Base-by-base conservation (phyloP, 2,888 invertebrate species). In the Cremastinae sp. region DNA sequence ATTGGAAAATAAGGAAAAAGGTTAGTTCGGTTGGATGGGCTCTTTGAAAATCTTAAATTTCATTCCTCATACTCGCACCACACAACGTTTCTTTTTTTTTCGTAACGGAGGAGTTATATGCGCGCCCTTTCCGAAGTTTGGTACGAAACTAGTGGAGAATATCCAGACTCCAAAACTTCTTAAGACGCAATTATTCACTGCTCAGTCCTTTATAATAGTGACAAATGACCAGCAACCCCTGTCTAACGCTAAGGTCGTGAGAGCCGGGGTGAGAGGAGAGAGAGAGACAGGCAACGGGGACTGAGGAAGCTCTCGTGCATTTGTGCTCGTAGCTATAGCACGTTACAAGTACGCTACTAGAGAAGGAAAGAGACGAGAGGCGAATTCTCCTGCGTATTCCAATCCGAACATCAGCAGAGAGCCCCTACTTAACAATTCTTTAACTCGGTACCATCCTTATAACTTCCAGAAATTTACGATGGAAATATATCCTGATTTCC, bases 151-250 rank as follows among this genome's bases (percentile, higher is more conserved):
- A 51, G 59, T n/a, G 45, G 54, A 76, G 72, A 59, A 69, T 65
- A 76, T 69, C 68, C 69, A 69, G 69, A 61, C 36, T 16, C 53
- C 58, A 43, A 73, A 80, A 82, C 73, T 84, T 82, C 72, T 78
- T 81, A 86, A 85, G 85, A 84, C 68, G 80, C 82, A 84, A 86
- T 86, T 86, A 85, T 86, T 86, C 85, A 84, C 81, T 81, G 81
- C 83, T 86, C 78, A 86, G 81, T 80, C 84, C 80, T 86, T 87
- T 87, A 86, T 87, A 87, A 87, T 86, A 85, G 83, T 87, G 87
- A 87, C 83, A 85, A 86, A 87, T 80, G 85, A 81, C 81, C 81
- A 69, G 70, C 62, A 51, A 58, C 65, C 64, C 70, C 54, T 73
- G 64, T 59, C 65, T 61, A 53, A 51, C 43, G 59, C 18, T 54